These are phyloP conservation scores for Molanna angustata DNA, from an alignment of 2,888 invertebrate genomes.

Conservation along the genomic window DNA sequence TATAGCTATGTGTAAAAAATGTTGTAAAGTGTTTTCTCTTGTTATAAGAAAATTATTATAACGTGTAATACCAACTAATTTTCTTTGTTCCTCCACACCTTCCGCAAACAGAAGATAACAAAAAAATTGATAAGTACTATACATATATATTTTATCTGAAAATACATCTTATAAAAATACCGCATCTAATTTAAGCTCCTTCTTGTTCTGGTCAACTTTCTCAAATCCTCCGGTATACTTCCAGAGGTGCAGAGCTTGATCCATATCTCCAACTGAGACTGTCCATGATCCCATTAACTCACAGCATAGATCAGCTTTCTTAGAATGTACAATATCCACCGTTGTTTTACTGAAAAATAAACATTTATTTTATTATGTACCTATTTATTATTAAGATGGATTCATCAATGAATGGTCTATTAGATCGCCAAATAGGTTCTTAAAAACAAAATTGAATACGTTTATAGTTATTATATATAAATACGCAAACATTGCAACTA, in stretches of 20 bases:
- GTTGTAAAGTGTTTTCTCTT: no score
- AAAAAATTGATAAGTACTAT: background rate
- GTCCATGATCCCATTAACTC: conserved; percentile 95
- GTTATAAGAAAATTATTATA: no score
- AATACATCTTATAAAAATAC: conserved; percentile 2
- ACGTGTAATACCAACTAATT: no score
- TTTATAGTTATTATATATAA: no score
- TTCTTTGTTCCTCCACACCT: no score
- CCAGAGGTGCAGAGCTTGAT: conserved; percentile 97
- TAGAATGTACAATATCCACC: conserved; percentile 72
- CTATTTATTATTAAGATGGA: no score
- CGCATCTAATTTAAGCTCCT: conserved; percentile 61
- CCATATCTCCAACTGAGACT: conserved; percentile 94
- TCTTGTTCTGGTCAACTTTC: conserved; percentile 76
- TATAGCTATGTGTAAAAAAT: no score
- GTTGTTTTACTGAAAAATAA: conserved; percentile 67
- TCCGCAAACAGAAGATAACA: background rate
- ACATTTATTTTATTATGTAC: no score
- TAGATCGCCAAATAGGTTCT: no score
- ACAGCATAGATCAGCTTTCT: conserved; percentile 70
- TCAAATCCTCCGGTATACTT: conserved; percentile 91
- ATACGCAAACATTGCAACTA: no score
- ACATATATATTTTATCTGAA: background rate
- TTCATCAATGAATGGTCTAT: no score
- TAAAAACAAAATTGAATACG: no score